Evolutionary conservation across 2,797 vertebrate species (phyloP), one percentile per base, ranked within the genome.

Genomic region (Spondyliosoma cantharus): DNA sequence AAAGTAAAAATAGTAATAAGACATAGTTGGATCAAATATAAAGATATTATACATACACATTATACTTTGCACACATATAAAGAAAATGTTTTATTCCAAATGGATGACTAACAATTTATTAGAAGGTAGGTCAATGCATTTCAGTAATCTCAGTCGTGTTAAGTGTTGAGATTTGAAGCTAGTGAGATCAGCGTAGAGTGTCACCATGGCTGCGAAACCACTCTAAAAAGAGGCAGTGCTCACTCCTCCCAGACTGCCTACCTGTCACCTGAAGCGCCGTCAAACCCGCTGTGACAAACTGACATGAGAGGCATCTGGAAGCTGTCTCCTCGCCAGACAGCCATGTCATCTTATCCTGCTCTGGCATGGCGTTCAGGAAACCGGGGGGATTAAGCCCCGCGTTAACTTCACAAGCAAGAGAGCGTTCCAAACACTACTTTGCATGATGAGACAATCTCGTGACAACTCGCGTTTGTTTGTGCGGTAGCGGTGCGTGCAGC

Each of bases 251-350:
- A 76, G 81, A 83, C 87, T 86, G 84, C 80, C 80, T 88, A 85
- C 86, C 87, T 92, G 91, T 92, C 93, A 92, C 89, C 91, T 91
- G 88, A 73, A 90, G 91, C 82, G 8, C 67, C 86, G 37, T 90
- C 88, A 87, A 85, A 82, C 85, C 58, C 6, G 58, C 86, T 81
- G 82, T 91, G 91, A 93, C 88, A 92, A 89, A 88, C 81, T 89
- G 91, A 93, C 90, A 89, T 46, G 83, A 82, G 88, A 83, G 68
- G 71, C 68, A 66, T 91, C 91, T 93, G 76, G 80, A 77, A 90
- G 87, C 87, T 91, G 90, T 92, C 91, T 89, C 50, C 76, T 27
- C 73, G 68, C 80, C 91, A 92, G 91, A 92, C 91, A 93, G 87
- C 80, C 87, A 75, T 90, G 92, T 85, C 89, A 88, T 91, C 82